Conservation (phyloP, 2,113 vertebrate species). For the Phoenicopterus ruber region DNA sequence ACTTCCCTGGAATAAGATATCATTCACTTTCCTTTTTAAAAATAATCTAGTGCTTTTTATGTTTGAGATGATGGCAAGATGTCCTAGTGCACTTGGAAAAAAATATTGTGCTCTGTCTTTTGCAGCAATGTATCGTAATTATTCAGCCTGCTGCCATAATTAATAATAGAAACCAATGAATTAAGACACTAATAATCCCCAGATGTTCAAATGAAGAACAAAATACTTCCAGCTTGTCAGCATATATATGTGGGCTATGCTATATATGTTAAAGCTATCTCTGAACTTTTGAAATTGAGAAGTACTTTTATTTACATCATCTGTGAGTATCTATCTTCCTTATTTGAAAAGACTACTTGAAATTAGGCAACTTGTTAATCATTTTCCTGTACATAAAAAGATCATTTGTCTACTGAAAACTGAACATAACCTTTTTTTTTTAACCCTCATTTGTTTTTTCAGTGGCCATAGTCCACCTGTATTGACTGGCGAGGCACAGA, state of each 20-base stretch:
- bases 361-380: background rate
- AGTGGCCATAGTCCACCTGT: background rate
- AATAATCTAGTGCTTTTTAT: conserved; percentile 59
- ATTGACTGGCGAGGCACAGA: background rate
- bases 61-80: conserved; percentile 60
- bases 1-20: conserved; percentile 61
- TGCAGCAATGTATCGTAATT: conserved; percentile 60
- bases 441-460: background rate
- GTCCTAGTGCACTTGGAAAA: conserved; percentile 31
- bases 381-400: background rate
- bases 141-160: conserved; percentile 63
- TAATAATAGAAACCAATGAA: conserved; percentile 73
- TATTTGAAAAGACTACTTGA: background rate
- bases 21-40: conserved; percentile 61
- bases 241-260: conserved; percentile 44
- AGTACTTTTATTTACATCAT: background rate
- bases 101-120: conserved; percentile 32
- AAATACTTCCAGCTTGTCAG: conserved; percentile 68
- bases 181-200: conserved; percentile 72
- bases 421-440: background rate
- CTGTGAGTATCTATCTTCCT: background rate
- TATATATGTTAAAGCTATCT: conserved; percentile 8
- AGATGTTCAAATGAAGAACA: conserved; percentile 71
- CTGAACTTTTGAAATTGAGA: conserved; percentile 3
- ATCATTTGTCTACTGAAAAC: background rate